phyloP scores from a whole-genome alignment of 2,113 vertebrate genomes.

The Grammomys dolichurus region DNA sequence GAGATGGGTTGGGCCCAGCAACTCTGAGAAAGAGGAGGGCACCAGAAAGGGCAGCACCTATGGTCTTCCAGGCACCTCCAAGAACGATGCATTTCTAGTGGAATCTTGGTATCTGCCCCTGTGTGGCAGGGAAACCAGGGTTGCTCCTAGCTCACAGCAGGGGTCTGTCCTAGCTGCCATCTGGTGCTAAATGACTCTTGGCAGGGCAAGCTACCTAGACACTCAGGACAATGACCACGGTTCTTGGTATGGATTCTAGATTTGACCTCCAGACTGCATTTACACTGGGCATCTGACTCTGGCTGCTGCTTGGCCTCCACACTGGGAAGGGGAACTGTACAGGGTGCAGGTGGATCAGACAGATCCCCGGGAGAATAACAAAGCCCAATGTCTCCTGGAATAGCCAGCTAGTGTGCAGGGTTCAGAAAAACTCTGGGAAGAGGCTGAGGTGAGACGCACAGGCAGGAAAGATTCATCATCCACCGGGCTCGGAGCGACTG shows the following conservation, averaged over 20 bases:
- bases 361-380: neutral
- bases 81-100: too few species aligned
- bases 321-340: neutral
- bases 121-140: too few species aligned
- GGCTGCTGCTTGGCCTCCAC: neutral
- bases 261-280: too few species aligned
- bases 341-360: neutral
- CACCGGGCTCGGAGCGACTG: neutral
- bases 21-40: neutral
- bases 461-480: neutral
- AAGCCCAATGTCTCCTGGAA: neutral
- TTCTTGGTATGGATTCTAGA: accelerated
- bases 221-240: accelerated
- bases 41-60: neutral
- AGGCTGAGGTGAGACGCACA: neutral
- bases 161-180: too few species aligned
- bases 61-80: too few species aligned
- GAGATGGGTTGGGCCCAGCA: accelerated
- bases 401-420: neutral
- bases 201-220: neutral
- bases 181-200: accelerated
- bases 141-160: accelerated
- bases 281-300: too few species aligned
- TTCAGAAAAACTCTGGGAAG: neutral
- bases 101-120: neutral